Base-by-base conservation (phyloP, 2,888 invertebrate genomes). In the Dusona sp. region DNA sequence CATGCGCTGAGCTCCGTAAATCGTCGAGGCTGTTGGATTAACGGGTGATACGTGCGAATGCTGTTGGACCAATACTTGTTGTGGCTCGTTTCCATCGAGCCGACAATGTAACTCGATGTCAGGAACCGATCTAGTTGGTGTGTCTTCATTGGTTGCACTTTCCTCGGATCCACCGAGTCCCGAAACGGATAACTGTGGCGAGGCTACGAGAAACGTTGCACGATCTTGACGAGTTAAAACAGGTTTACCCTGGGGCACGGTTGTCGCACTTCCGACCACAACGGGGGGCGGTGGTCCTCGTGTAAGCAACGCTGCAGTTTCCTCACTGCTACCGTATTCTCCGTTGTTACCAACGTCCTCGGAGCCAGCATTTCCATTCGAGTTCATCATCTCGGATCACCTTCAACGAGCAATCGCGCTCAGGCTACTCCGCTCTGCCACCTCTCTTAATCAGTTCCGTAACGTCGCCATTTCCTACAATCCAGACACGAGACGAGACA, bases 181-280 rank as follows among this genome's bases (percentile, higher is more conserved):
- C 83, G 94, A 94, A 80, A 96, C 96, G 65, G 97, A 97, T 88
- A 98, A 95, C 92, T 97, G 96, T 51, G 95, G 95, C 90, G 96
- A 96, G 84, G 97, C 96, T 85, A 96, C 94, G 94, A 96, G 96
- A 92, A 96, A 96, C 77, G 98, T 97, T 72, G 98, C 97, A 91
- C 98, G 97, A 95, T 98, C 98, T 95, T 98, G 98, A 89, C 98
- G 96, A 95, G 97, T 98, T 89, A 98, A 95, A 88, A 97, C 97
- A 89, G 98, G 98, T 94, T 98, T 98, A 78, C 92, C 93, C 88
- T 92, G 92, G 87, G 89, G 88, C 9, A 95, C 94, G 88, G 95
- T 95, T 78, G 95, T 94, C 29, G 90, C 89, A 51, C 95, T 95
- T 90, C 89, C 87, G 13, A 89, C 88, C 64, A 90, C 90, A 75